phyloP scores from a whole-genome alignment of 2,113 vertebrate species.

The Narcine bancroftii region DNA sequence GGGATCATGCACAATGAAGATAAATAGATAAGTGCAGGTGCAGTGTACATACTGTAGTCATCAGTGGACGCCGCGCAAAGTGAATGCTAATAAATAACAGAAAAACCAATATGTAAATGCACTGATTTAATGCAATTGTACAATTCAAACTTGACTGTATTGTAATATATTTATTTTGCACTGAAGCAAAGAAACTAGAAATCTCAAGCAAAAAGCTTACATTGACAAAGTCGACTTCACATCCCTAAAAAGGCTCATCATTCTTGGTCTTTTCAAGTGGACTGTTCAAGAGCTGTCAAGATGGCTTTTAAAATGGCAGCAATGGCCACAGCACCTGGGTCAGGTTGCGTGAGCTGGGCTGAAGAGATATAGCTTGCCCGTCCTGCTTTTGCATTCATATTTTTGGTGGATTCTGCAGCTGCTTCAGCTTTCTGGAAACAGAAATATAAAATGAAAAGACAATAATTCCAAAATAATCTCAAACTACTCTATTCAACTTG shows the following conservation, averaged over 20 bases:
- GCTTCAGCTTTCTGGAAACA: constrained; percentile 59
- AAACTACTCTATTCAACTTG: neutral
- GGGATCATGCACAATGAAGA: neutral
- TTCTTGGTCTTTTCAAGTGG: neutral
- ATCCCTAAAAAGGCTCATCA: neutral
- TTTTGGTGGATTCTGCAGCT: constrained; percentile 70
- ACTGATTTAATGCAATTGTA: neutral
- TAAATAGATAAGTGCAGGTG: neutral
- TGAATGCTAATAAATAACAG: neutral
- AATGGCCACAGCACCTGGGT: constrained; percentile 74
- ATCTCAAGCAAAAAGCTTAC: neutral
- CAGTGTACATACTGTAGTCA: no score
- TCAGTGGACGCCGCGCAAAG: neutral
- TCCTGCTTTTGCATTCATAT: constrained; percentile 75
- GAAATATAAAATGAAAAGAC: neutral
- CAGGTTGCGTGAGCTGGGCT: constrained; percentile 62
- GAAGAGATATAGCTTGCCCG: constrained; percentile 83
- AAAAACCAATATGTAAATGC: neutral
- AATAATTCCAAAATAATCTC: neutral
- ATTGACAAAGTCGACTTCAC: neutral
- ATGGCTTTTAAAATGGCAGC: constrained; percentile 66
- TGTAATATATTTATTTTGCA: neutral
- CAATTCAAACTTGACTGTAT: neutral
- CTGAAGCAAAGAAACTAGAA: neutral
- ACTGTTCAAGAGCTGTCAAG: constrained; percentile 51